Evolutionary conservation across 2,888 invertebrate genomes (phyloP).

Genomic region (Caenorhabditis angaria): DNA sequence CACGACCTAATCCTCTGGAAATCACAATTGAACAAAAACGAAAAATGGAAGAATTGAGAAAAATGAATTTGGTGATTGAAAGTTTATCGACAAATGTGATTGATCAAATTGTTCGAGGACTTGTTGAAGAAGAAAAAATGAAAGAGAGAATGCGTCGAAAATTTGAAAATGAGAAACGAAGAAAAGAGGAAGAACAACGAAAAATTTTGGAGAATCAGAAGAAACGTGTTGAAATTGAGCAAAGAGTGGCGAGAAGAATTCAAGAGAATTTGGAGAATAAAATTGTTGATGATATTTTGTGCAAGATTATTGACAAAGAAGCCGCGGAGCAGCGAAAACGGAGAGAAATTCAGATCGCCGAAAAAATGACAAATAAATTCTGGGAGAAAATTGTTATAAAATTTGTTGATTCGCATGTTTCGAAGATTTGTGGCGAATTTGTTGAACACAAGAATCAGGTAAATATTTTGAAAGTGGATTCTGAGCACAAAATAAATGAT

Average conservation of each 20-base stretch:
- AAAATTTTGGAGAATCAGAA: conserved; percentile 8
- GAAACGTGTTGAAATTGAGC: conserved; percentile 10
- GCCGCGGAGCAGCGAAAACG: conserved; percentile 14
- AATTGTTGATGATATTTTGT: conserved; percentile 14
- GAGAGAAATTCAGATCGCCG: conserved; percentile 16
- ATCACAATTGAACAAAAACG: conserved; percentile 18
- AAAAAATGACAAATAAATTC: conserved; percentile 11
- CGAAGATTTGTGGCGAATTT: conserved; percentile 16
- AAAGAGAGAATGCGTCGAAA: conserved; percentile 18
- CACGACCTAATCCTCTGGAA: conserved; percentile 17
- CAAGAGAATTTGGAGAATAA: conserved; percentile 19
- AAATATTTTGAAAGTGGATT: too few species aligned
- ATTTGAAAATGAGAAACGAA: conserved; percentile 10
- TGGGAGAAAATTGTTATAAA: conserved; percentile 13
- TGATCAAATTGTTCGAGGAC: conserved; percentile 15
- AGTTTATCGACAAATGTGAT: conserved; percentile 14
- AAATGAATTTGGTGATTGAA: conserved; percentile 10
- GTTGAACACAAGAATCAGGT: conserved; percentile 21
- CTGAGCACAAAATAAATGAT: too few species aligned
- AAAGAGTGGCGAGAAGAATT: conserved; percentile 14
- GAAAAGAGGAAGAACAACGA: conserved; percentile 16
- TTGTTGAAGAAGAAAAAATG: conserved; percentile 19
- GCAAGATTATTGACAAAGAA: conserved; percentile 7
- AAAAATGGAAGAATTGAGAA: conserved; percentile 15
- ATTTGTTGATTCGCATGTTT: conserved; percentile 14